Evolutionary conservation across 1,140 invertebrate species (phyloP), one percentile per base, ranked within the genome.

Genomic region (Centruroides vittatus): DNA sequence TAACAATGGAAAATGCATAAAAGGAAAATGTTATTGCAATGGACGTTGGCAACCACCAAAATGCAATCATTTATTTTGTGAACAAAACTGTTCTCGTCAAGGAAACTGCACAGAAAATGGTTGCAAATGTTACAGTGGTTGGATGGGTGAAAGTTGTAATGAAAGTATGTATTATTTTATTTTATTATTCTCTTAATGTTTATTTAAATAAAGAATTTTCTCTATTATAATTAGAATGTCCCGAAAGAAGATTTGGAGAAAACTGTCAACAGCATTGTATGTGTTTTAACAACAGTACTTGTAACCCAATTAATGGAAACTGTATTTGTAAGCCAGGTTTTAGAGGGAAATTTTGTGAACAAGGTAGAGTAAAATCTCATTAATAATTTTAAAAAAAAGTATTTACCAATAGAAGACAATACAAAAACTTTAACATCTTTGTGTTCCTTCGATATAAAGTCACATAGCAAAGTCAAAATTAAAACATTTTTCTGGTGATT

Each of bases 31-130:
- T 68, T 36, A 49, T 3, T 75, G 73, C 66, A 56, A 70, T n/a
- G 55, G 60, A 12, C 61, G 67, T 46, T 76, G 73, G 72, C 47
- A 60, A 51, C 72, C 73, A 48, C 49, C 54, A 47, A 35, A 55
- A 5, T 75, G 74, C 71, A 62, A 71, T 55, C 46, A 23, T 3
- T 63, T 76, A n/a, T 58, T 57, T n/a, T 75, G 73, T 65, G 47
- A 53, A n/a, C 59, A 64, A 48, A 54, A 59, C 23, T 61, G 71
- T 51, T 75, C 73, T 58, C 50, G 3, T 7, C 50, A 51, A 8
- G 12, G 12, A n/a, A 51, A 34, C 23, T 51, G 50, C 5, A 34
- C 50, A n/a, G 50, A 51, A 13, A 13, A 13, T 13, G 23, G 12
- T 51, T 51, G 23, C 11, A 11, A 51, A n/a, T 51, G 23, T 5